These are phyloP conservation scores for Ictalurus punctatus DNA, from an alignment of 2,113 vertebrate species.

Conservation along the genomic window DNA sequence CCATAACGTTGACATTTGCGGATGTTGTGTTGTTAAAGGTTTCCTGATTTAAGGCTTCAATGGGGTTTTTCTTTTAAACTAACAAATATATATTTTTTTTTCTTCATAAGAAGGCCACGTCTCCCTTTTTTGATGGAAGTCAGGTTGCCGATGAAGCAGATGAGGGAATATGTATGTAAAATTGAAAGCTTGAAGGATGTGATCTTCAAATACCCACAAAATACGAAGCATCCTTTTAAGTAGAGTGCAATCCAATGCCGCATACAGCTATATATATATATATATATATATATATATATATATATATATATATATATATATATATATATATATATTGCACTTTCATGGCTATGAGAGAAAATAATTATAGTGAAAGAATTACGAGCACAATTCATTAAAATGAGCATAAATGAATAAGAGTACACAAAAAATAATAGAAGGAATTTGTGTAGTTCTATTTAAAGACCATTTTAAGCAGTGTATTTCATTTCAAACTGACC, in stretches of 20 bases:
- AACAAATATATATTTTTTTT: conserved; percentile 33
- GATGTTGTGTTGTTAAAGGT: conserved; percentile 45
- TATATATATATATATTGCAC: not conserved
- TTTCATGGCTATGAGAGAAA: no score
- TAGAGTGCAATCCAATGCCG: not conserved
- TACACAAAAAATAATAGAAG: not conserved
- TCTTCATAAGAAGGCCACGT: not conserved
- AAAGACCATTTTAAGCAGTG: not conserved
- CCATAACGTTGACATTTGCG: conserved; percentile 45
- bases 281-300: no score
- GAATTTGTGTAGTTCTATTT: not conserved
- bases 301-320: no score
- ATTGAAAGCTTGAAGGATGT: not conserved
- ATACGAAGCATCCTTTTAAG: not conserved
- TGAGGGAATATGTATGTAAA: not conserved
- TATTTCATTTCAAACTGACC: not conserved
- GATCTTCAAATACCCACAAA: not conserved
- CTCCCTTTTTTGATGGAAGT: not conserved
- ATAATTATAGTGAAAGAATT: not conserved
- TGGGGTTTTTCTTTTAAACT: not conserved
- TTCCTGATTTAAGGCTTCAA: conserved; percentile 31
- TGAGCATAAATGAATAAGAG: not conserved
- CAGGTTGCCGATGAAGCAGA: not conserved
- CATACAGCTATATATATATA: not conserved
- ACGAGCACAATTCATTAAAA: not conserved